Evolutionary conservation across 2,888 invertebrate species (phyloP), one percentile per base, ranked within the genome.

Genomic region (Tubiluchus corallicola): DNA sequence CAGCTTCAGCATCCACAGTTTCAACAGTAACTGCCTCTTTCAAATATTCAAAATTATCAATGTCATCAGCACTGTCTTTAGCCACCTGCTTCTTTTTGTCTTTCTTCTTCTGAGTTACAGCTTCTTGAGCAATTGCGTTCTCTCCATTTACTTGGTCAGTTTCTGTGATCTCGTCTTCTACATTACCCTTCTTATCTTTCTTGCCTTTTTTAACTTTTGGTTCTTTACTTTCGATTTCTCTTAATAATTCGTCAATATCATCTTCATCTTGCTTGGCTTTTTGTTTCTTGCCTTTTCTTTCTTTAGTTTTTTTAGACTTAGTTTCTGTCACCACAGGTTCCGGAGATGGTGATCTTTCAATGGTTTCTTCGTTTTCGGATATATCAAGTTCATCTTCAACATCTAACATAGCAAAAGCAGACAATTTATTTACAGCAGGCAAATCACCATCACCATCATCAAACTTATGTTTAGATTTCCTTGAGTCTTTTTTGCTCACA

Each of bases 161-260:
- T 38, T 38, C 20, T 17, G 29, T 17, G n/a, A 18, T 37, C 17
- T 17, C 20, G 13, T 37, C n/a, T 17, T 43, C 13, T 17, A 16
- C 4, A 20, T 42, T 44, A 18, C 45, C 37, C 39, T 49, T 49
- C 42, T 49, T 47, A 5, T 42, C 21, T 45, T 55, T 53, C 17
- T 49, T 50, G 13, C 48, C 45, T 4, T 45, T 45, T 19, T 43
- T 45, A 2, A 48, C 38, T 42, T 54, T 55, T 37, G 49, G 50
- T 2, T 56, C 54, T 46, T 56, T 29, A 9, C 9, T 54, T 19
- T 61, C 61, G 18, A 62, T 45, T 20, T 57, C 56, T 18, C 60
- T 60, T 38, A 63, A 45, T 20, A 62, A 51, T n/a, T 57, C 59
- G 53, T 61, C 61, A 18, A 61, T 53, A 45, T 61, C 60, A 42